Evolutionary conservation across 2,888 invertebrate genomes (phyloP), one percentile per base, ranked within the genome.

Genomic region (Spisula solida): DNA sequence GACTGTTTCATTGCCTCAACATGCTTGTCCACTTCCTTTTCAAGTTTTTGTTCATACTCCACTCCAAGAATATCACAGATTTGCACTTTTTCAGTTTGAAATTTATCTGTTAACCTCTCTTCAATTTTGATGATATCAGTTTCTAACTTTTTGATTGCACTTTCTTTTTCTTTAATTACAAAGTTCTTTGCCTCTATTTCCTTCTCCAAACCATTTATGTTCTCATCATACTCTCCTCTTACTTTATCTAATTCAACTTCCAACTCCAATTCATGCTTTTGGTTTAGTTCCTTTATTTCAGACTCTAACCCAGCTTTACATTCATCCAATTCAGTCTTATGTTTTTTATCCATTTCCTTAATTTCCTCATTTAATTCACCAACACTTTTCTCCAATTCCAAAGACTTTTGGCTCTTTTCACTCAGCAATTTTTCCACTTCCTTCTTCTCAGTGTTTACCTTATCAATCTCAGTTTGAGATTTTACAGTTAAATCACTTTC

Each of bases 351-450:
- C 34, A 97, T 96, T 56, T 95, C 48, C 0, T 97, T 92, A 34
- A 84, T 70, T 80, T 93, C 92, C 31, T 89, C 79, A 60, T 92
- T 88, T 25, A 91, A 48, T 56, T 88, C 88, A 70, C 89, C 66
- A 75, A 88, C 31, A 81, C 84, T 81, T 78, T 92, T 86, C 81
- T 92, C 83, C 51, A 91, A 81, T 75, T 87, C 81, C 31, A 34
- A 82, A 78, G 98, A 97, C 92, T 97, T 97, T 56, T 98, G 97
- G 0, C 98, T 95, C 16, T 97, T 95, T 85, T 93, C 88, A 87
- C 88, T 93, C 88, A 91, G 90, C 81, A 91, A 93, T 86, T 97
- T 97, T 85, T 93, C 91, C n/a, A 94, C 79, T 60, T 93, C 90
- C 78, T 95, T 95, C 75, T 96, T 91, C 82, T 96, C 96, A 60